These are phyloP conservation scores for Poeciliopsis paucimaculata DNA, from an alignment of 2,797 vertebrate genomes.

Conservation along the genomic window DNA sequence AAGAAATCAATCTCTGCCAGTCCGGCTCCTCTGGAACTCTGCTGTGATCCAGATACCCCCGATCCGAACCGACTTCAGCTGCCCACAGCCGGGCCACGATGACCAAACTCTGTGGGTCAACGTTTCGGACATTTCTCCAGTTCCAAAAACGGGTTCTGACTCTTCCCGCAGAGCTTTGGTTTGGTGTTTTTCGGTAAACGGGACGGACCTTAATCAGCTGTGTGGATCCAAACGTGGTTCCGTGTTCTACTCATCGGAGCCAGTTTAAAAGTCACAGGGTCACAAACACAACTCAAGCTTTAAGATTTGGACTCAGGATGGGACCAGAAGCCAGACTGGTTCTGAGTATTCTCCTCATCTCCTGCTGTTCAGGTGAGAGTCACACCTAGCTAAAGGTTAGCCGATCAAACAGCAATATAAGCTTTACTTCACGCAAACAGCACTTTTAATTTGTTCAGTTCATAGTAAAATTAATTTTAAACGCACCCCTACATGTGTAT, in stretches of 20 bases:
- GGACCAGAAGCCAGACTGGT: neutral
- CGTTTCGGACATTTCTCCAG: neutral
- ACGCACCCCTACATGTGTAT: too few species aligned
- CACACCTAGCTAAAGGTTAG: conserved; percentile 3
- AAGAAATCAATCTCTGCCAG: neutral
- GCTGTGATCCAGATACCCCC: neutral
- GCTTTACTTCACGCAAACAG: too few species aligned
- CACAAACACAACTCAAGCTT: neutral
- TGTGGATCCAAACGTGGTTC: neutral
- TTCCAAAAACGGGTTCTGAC: neutral
- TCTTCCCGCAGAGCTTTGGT: neutral
- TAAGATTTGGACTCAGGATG: neutral
- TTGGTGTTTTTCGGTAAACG: neutral
- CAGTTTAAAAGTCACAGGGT: neutral
- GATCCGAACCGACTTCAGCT: neutral
- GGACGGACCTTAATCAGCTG: neutral
- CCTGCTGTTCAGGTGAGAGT: conserved; percentile 84
- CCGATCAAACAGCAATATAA: too few species aligned
- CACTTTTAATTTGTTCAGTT: too few species aligned
- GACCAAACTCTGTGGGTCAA: neutral
- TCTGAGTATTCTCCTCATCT: neutral
- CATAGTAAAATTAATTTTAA: too few species aligned
- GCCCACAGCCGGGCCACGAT: neutral
- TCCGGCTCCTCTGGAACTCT: neutral
- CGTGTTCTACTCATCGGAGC: neutral